Base-by-base conservation (phyloP, 2,113 vertebrate genomes). In the Laticauda laticaudata region DNA sequence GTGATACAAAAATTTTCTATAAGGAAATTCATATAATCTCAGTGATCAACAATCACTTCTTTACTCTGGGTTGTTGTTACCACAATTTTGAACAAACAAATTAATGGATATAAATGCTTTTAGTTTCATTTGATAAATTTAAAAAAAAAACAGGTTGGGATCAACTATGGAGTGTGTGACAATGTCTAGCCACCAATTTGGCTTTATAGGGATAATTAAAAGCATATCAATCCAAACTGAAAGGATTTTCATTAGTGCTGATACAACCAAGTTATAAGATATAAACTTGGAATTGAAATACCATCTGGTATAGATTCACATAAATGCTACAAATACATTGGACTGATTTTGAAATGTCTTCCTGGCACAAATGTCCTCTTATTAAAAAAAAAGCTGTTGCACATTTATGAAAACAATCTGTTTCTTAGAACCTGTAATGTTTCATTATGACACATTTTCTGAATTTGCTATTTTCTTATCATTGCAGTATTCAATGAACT, bases 111-210 rank as follows among this genome's bases (percentile, higher is more conserved):
- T 34, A 54, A 88, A 57, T n/a, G 51, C 92, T 88, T 95, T 91
- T 91, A 93, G 96, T 89, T 96, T 92, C 95, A 94, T 87, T 96
- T 92, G 92, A 93, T 89, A 93, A 90, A 94, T 59, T 14, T 96
- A 94, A 90, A 94, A 86, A 95, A 96, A 96, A 92, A 48, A 94
- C 96, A 96, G 94, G 94, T 55, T 95, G 94, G 94, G 55, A 89
- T 51, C 91, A 96, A 93, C 75, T 85, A 86, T 39, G 88, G 4
- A 55, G 59, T 43, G 61, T 88, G 43, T 92, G 93, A 95, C 93
- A 94, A 90, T 0, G 86, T 95, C 95, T 97, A 96, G 95, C 87
- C 95, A 96, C 93, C 95, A 96, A 69, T 93, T 1, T 96, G 96
- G 95, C 96, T 95, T 93, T 92, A 43, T 55, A 93, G 95, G 96